Evolutionary conservation across 2,888 invertebrate genomes (phyloP).

Genomic region (Dorcus parallelipipedus): DNA sequence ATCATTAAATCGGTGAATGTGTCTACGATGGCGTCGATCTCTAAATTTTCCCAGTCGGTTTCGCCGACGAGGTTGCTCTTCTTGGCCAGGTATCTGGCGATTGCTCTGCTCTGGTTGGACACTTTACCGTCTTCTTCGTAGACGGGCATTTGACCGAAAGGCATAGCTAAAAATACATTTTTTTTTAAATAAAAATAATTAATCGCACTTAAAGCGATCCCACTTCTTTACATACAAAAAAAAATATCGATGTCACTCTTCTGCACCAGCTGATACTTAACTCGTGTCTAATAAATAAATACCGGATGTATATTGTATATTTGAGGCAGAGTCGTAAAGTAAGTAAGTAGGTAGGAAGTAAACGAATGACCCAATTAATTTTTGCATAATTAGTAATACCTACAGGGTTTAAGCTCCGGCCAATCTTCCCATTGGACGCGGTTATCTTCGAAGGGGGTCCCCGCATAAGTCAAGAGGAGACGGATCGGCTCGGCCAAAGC

Average conservation of each 20-base stretch:
- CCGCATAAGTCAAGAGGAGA: constrained; percentile 3
- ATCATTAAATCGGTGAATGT: constrained; percentile 57
- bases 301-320: too few relatives aligned
- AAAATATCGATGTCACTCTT: too few relatives aligned
- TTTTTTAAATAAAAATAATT: too few relatives aligned
- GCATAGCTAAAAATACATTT: constrained; percentile 48
- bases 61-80: constrained; percentile 55
- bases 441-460: constrained; percentile 1
- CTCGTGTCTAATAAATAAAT: too few relatives aligned
- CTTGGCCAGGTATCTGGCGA: constrained; percentile 59
- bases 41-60: constrained; percentile 54
- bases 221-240: too few relatives aligned
- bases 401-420: constrained; percentile 8
- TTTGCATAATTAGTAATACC: neutral
- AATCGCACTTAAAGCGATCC: too few relatives aligned
- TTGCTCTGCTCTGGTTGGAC: constrained; percentile 57
- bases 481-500: constrained; percentile 7
- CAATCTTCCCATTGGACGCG: neutral
- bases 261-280: too few relatives aligned
- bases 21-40: constrained; percentile 59
- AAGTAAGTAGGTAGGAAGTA: too few relatives aligned
- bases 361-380: too few relatives aligned
- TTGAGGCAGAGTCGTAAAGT: too few relatives aligned
- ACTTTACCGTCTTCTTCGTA: constrained; percentile 60
- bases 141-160: constrained; percentile 61